These are phyloP conservation scores for Hyposoter dolosus DNA, from an alignment of 2,888 invertebrate genomes.

Conservation along the genomic window DNA sequence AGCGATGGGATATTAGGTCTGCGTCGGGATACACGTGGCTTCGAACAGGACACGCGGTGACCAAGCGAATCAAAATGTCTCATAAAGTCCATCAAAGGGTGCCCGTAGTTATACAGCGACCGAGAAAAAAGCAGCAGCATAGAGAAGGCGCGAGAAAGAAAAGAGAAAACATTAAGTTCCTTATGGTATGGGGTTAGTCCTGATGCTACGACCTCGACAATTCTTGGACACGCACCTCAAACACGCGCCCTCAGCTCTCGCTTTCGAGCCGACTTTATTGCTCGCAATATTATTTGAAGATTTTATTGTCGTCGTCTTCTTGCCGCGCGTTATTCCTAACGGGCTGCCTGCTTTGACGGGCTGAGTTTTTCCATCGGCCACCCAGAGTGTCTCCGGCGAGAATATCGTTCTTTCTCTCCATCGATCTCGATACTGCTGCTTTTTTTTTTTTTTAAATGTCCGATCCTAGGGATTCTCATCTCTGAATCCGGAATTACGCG, in stretches of 20 bases:
- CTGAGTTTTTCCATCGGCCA: slow-evolving; percentile 68
- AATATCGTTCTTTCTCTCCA: slow-evolving; percentile 25
- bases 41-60: slow-evolving; percentile 60
- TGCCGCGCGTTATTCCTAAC: slow-evolving; percentile 61
- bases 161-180: not conserved
- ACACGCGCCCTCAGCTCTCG: slow-evolving; percentile 53
- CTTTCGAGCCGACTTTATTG: slow-evolving; percentile 72
- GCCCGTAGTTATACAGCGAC: slow-evolving; percentile 37
- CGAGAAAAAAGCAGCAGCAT: not conserved
- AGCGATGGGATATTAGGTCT: slow-evolving; percentile 23
- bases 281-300: slow-evolving; percentile 80
- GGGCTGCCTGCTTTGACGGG: slow-evolving; percentile 30
- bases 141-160: not conserved
- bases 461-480: slow-evolving; percentile 11
- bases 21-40: slow-evolving; percentile 51
- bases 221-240: slow-evolving; percentile 56
- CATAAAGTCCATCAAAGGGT: slow-evolving; percentile 80
- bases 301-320: slow-evolving; percentile 76
- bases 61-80: slow-evolving; percentile 75
- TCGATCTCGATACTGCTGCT: not conserved
- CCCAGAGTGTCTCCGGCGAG: slow-evolving; percentile 59
- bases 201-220: slow-evolving; percentile 57
- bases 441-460: slow-evolving; percentile 1
- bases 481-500: slow-evolving; percentile 56
- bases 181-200: slow-evolving; percentile 28